Conservation (phyloP, 2,888 invertebrate genomes). For the Machimus rusticus region DNA sequence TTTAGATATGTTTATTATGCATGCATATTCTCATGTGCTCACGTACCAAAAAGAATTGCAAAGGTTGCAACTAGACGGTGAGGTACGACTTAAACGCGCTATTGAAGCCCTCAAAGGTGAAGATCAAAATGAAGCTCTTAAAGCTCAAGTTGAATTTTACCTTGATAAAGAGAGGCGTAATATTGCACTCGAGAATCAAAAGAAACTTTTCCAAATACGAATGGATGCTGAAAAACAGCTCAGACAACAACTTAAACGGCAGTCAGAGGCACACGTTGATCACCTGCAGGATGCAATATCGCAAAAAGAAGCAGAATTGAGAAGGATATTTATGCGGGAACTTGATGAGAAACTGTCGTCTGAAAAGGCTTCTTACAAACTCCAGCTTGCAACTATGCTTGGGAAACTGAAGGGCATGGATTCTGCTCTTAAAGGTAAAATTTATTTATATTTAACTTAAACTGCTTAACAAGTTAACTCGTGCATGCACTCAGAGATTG, state of each 20-base stretch:
- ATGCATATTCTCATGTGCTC: slow-evolving; percentile 79
- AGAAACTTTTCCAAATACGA: slow-evolving; percentile 70
- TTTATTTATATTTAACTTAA: neutral
- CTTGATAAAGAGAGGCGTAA: slow-evolving; percentile 73
- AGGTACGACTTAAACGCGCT: slow-evolving; percentile 70
- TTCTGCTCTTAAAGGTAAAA: slow-evolving; percentile 74
- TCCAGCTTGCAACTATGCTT: slow-evolving; percentile 75
- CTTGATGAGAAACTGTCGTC: slow-evolving; percentile 74
- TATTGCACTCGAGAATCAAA: slow-evolving; percentile 74
- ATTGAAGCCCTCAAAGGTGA: slow-evolving; percentile 69
- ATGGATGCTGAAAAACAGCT: slow-evolving; percentile 76
- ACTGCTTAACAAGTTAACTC: neutral
- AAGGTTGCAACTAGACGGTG: slow-evolving; percentile 72
- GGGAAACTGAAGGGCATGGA: slow-evolving; percentile 81
- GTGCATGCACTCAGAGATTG: slow-evolving; percentile 56
- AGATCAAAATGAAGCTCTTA: slow-evolving; percentile 65
- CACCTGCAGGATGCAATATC: slow-evolving; percentile 76
- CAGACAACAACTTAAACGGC: slow-evolving; percentile 80
- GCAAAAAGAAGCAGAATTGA: slow-evolving; percentile 65
- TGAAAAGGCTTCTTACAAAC: slow-evolving; percentile 73
- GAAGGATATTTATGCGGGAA: slow-evolving; percentile 65
- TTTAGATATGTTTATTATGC: slow-evolving; percentile 79
- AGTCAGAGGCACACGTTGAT: slow-evolving; percentile 86
- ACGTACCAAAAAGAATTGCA: slow-evolving; percentile 80
- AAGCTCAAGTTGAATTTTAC: slow-evolving; percentile 72